Evolutionary conservation across 2,113 vertebrate species (phyloP).

Genomic region (Cebus imitator): DNA sequence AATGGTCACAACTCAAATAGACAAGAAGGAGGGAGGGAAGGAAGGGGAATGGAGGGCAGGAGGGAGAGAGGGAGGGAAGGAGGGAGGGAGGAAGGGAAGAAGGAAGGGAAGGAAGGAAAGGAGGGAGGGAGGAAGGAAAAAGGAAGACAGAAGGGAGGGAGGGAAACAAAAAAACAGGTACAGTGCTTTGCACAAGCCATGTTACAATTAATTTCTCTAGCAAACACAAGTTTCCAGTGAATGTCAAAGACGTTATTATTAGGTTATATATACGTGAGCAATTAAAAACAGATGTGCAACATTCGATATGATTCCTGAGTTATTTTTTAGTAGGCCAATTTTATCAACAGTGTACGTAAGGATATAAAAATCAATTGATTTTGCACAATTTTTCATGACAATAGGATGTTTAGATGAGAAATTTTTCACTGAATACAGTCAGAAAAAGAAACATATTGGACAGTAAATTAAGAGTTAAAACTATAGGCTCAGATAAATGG

Average conservation of each 20-base stretch:
- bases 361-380: not conserved
- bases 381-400: not conserved
- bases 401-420: not conserved
- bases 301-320: not conserved
- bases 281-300: not conserved
- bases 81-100: too few species aligned
- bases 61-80: too few species aligned
- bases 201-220: not conserved
- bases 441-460: not conserved
- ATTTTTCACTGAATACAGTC: not conserved
- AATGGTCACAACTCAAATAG: not conserved
- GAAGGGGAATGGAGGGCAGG: too few species aligned
- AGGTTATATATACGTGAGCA: not conserved
- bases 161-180: not conserved
- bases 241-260: not conserved
- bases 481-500: not conserved
- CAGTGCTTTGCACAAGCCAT: not conserved
- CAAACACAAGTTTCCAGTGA: not conserved
- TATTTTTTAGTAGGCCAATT: not conserved
- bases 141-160: not conserved
- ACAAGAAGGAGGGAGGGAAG: not conserved
- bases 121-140: too few species aligned
- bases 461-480: not conserved
- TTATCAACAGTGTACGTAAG: not conserved
- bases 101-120: rapidly evolving